Evolutionary conservation across 2,113 vertebrate genomes (phyloP).

Genomic region (Aegotheles bennettii): DNA sequence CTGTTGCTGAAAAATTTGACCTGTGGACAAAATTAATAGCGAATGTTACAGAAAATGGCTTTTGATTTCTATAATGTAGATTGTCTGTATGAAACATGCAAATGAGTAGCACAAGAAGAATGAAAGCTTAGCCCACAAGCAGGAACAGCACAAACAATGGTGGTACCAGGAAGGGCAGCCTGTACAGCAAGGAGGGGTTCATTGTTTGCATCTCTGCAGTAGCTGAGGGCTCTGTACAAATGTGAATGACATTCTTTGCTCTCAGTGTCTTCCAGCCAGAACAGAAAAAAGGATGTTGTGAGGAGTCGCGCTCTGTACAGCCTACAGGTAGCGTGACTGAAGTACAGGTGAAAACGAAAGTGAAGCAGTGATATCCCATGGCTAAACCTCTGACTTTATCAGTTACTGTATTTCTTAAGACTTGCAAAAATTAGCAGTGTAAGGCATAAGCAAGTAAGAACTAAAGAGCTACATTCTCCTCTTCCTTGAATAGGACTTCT

Average conservation of each 20-base stretch:
- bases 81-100: background rate
- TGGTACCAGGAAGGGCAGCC: background rate
- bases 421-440: background rate
- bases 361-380: background rate
- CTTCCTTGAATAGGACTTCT: background rate
- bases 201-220: background rate
- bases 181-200: background rate
- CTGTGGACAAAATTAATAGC: rapidly evolving
- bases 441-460: background rate
- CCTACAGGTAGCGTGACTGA: rapidly evolving
- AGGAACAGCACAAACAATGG: background rate
- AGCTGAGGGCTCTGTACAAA: background rate
- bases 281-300: background rate
- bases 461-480: background rate
- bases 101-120: background rate
- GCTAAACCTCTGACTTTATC: background rate
- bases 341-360: background rate
- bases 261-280: background rate
- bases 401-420: background rate
- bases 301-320: background rate
- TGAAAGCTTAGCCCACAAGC: background rate
- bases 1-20: background rate
- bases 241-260: too few relatives aligned
- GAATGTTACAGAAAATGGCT: background rate
- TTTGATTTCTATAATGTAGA: background rate